phyloP scores from a whole-genome alignment of 2,888 invertebrate species.

The Ditula angustiorana region DNA sequence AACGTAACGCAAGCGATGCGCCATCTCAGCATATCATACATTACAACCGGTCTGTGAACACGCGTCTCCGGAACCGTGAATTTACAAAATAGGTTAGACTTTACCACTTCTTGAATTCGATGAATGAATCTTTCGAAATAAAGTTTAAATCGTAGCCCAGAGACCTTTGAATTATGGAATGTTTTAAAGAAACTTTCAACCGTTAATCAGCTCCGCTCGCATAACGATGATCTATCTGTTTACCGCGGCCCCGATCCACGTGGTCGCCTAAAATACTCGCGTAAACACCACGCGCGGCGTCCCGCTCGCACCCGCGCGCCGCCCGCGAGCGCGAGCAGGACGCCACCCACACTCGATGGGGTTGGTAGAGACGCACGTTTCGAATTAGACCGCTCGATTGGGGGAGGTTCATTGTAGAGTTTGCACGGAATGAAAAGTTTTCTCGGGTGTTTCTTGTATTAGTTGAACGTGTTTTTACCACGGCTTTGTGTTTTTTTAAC shows the following conservation, averaged over 20 bases:
- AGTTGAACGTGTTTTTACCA: neutral
- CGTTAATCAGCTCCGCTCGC: neutral
- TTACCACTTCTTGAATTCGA: neutral
- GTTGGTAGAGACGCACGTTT: slow-evolving; percentile 17
- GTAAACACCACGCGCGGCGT: slow-evolving; percentile 19
- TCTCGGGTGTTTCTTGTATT: neutral
- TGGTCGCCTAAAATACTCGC: slow-evolving; percentile 31
- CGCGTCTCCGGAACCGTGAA: neutral
- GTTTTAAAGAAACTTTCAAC: neutral
- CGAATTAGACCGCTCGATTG: slow-evolving; percentile 21
- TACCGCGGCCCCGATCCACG: slow-evolving; percentile 32
- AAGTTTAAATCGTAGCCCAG: neutral
- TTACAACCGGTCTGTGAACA: no score
- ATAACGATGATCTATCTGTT: slow-evolving; percentile 25
- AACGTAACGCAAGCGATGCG: no score
- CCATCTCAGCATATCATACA: no score
- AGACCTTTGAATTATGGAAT: neutral
- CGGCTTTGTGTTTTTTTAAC: neutral
- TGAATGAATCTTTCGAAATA: neutral
- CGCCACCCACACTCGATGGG: neutral
- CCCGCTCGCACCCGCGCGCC: neutral
- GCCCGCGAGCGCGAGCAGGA: slow-evolving; percentile 9
- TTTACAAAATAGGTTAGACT: neutral
- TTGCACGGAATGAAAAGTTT: neutral
- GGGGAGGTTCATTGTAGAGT: slow-evolving; percentile 14